Conservation (phyloP, 1,140 invertebrate species). For the Zaprionus kolodkinae region DNA sequence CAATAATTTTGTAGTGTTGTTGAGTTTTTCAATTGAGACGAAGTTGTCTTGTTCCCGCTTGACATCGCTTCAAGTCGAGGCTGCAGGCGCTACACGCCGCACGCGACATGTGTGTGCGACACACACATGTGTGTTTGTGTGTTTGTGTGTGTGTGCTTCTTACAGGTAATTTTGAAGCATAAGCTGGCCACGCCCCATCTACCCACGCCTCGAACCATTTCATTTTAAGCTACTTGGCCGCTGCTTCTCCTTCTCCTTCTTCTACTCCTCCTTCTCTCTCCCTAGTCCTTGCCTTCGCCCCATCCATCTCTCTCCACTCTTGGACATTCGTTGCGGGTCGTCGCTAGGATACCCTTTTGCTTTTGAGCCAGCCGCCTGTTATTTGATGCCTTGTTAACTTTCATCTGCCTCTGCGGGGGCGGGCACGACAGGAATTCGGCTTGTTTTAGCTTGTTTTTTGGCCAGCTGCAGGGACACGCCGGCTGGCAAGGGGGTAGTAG, state of each 20-base stretch:
- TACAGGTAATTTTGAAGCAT: constrained; percentile 34
- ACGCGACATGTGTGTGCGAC: constrained; percentile 30
- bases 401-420: constrained; percentile 48
- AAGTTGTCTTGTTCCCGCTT: constrained; percentile 28
- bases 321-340: constrained; percentile 35
- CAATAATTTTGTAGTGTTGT: constrained; percentile 16
- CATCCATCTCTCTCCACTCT: not conserved
- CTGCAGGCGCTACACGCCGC: constrained; percentile 45
- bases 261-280: not conserved
- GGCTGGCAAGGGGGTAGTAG: too few relatives aligned
- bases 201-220: constrained; percentile 37
- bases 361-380: constrained; percentile 58
- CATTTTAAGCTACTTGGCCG: constrained; percentile 65
- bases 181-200: constrained; percentile 30
- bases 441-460: constrained; percentile 69
- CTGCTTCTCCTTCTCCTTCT: not conserved
- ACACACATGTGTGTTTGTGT: constrained; percentile 2
- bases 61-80: constrained; percentile 33
- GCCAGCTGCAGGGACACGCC: not conserved
- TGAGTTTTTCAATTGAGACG: constrained; percentile 29
- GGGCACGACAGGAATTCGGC: constrained; percentile 54
- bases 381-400: constrained; percentile 81
- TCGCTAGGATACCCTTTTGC: constrained; percentile 79
- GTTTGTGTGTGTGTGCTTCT: not conserved
- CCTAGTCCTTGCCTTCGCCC: not conserved